Base-by-base conservation (phyloP, 2,888 invertebrate species). In the Sepiola atlantica region DNA sequence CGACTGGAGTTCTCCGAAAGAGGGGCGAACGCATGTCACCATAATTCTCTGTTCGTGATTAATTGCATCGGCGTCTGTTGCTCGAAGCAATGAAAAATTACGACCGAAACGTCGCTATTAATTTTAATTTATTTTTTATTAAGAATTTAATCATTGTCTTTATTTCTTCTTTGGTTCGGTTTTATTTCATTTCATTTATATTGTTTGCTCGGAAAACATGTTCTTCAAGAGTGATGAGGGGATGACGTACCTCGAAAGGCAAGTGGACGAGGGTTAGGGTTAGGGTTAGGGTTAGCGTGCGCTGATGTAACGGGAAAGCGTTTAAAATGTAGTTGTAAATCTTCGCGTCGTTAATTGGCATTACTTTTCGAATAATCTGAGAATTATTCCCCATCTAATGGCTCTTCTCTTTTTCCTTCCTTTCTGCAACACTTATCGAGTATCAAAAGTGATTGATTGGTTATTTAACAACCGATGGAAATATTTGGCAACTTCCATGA, bases 41-140 rank as follows among this genome's bases (percentile, higher is more conserved):
- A 14, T 24, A 12, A 28, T 77, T 77, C n/a, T 24, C 77, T 28
- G 77, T 12, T n/a, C 28, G 77, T 77, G 77, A 77, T 77, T 77
- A 28, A 77, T 77, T 14, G 28, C 21, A 8, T 45, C 45, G 45
- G 8, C 45, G 2, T 45, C 4, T 45, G 57, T 57, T 57, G 6
- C 6, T 20, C 77, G 24, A 28, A 77, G 77, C 24, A 77, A 77
- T 77, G 77, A 77, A 77, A 77, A 77, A 77, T 77, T 28, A n/a
- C 77, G 10, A n/a, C 28, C 28, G 77, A 77, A 77, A 77, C 77
- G 28, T 77, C 77, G 77, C 77, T 77, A 77, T 77, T 77, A 77
- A 77, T 77, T 77, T 77, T n/a, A 77, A 77, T 77, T 77, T 77
- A 77, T 77, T 77, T 77, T 45, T 28, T 77, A 77, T 77, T 77